phyloP scores from a whole-genome alignment of 1,140 invertebrate species.

The Drosophila suzukii region DNA sequence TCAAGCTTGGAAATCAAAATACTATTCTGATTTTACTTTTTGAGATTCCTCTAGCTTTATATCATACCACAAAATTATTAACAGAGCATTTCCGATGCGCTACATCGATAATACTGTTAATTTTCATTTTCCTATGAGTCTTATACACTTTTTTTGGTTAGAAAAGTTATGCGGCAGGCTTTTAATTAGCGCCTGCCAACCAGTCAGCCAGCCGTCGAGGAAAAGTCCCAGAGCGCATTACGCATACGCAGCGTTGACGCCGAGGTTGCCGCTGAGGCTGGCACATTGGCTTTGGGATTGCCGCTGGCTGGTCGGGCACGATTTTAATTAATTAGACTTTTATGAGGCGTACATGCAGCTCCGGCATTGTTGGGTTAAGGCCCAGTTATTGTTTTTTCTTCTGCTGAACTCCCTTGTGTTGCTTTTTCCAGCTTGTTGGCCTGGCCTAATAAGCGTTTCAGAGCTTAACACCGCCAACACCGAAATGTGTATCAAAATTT shows the following conservation, averaged over 20 bases:
- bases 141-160: conserved; percentile 38
- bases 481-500: conserved; percentile 67
- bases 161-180: conserved; percentile 68
- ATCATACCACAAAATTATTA: conserved; percentile 10
- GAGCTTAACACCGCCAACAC: conserved; percentile 67
- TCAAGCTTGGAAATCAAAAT: too few species aligned
- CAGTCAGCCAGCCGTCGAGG: conserved; percentile 47
- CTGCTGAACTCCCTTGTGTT: conserved; percentile 12
- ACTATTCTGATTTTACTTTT: not conserved
- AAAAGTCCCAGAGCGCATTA: conserved; percentile 72
- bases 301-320: conserved; percentile 68
- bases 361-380: conserved; percentile 66
- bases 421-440: conserved; percentile 16
- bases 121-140: conserved; percentile 33
- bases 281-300: conserved; percentile 50
- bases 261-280: conserved; percentile 29
- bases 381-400: conserved; percentile 70
- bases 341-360: conserved; percentile 76
- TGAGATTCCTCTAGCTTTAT: not conserved
- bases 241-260: conserved; percentile 73
- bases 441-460: conserved; percentile 65
- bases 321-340: conserved; percentile 83
- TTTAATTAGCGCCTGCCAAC: conserved; percentile 75
- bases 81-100: conserved; percentile 32
- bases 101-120: conserved; percentile 16